Percentiles rank a stretch among this genome's conserved stretches.
phyloP scores from a whole-genome alignment of 2,113 vertebrate genomes.

The Nannobrachium achirus region DNA sequence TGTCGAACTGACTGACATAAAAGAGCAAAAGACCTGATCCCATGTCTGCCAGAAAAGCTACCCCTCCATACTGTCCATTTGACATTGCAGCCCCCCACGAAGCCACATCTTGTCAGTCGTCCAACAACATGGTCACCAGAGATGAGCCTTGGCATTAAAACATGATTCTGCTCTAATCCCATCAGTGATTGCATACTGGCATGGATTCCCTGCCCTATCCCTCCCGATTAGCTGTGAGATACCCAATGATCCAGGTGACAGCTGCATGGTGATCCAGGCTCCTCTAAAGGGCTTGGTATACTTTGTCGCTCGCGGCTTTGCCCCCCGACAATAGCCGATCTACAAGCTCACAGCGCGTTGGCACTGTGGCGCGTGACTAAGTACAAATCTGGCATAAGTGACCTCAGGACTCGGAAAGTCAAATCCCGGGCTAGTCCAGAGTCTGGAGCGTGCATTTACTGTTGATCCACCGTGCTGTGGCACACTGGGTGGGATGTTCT shows the following conservation, averaged over 20 bases:
- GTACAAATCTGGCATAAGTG: neutral
- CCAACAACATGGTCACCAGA: constrained; percentile 47
- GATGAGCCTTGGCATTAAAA: constrained; percentile 60
- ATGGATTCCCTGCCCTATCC: constrained; percentile 29
- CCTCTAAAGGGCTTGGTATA: constrained; percentile 13
- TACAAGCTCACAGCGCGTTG: too few relatives aligned
- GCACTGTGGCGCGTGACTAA: neutral
- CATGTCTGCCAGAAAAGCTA: constrained; percentile 19
- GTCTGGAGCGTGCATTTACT: constrained; percentile 29
- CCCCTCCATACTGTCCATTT: constrained; percentile 17
- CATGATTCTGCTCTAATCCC: constrained; percentile 65
- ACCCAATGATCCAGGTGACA: constrained; percentile 68
- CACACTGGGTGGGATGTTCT: constrained; percentile 32
- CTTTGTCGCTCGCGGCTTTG: too few relatives aligned
- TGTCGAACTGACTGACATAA: neutral
- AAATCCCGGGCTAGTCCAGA: neutral
- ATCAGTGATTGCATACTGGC: constrained; percentile 59
- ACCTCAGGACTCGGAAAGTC: constrained; percentile 45
- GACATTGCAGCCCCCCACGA: constrained; percentile 38
- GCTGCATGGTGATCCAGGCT: constrained; percentile 45
- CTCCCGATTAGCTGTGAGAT: constrained; percentile 33
- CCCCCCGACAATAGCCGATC: too few relatives aligned
- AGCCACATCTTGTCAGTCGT: constrained; percentile 16
- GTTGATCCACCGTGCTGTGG: constrained; percentile 29
- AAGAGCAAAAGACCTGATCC: neutral